Evolutionary conservation across 2,113 vertebrate species (phyloP).

Genomic region (Saccopteryx bilineata): DNA sequence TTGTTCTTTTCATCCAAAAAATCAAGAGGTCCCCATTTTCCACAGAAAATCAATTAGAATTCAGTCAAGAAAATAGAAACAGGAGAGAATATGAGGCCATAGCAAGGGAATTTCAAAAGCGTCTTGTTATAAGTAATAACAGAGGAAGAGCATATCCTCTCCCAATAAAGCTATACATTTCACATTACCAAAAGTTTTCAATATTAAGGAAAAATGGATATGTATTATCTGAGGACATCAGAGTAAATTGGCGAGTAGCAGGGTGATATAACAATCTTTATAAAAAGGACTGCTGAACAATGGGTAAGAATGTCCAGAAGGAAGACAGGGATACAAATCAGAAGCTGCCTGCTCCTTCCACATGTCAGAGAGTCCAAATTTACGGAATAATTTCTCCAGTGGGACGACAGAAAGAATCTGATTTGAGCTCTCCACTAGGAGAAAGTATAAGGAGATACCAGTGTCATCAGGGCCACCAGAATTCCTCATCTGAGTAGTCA

Average conservation of each 20-base stretch:
- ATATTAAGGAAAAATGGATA: background rate
- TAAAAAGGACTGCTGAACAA: background rate
- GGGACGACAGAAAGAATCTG: background rate
- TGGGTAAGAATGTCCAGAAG: background rate
- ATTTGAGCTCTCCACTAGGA: background rate
- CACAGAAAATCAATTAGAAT: background rate
- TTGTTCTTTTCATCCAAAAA: background rate
- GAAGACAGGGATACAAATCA: background rate
- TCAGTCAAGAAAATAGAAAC: background rate
- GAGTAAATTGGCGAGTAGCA: background rate
- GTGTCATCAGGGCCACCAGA: background rate
- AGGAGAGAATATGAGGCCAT: constrained; percentile 5
- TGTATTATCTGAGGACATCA: background rate
- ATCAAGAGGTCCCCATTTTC: background rate
- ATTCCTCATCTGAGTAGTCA: constrained; percentile 19
- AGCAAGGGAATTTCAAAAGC: background rate
- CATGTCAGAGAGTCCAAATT: background rate
- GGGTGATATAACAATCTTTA: background rate
- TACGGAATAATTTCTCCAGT: background rate
- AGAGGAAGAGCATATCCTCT: background rate
- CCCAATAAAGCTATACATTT: background rate
- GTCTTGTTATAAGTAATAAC: background rate
- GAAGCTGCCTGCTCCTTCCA: background rate
- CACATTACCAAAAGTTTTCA: background rate
- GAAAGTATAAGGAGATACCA: background rate